These are phyloP conservation scores for Caenorhabditis briggsae DNA, from an alignment of 1,140 invertebrate species.

Conservation along the genomic window DNA sequence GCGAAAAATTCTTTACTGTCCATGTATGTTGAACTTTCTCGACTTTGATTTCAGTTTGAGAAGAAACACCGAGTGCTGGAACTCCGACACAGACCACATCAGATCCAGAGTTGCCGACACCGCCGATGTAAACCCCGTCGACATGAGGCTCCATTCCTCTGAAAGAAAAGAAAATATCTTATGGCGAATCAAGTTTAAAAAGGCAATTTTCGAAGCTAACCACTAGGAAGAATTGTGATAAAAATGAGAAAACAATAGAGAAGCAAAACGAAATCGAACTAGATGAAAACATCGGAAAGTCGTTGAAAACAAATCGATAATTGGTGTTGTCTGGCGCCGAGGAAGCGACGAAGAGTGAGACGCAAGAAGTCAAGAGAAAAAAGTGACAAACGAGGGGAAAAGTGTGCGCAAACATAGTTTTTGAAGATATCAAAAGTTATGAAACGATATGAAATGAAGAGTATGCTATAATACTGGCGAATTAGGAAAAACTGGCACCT, in stretches of 20 bases:
- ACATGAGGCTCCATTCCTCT: conserved; percentile 66
- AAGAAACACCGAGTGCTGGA: conserved; percentile 69
- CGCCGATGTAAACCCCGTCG: conserved; percentile 66
- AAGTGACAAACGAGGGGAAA: conserved; percentile 1
- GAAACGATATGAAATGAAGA: too few species aligned
- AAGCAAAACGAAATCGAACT: background rate
- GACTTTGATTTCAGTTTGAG: conserved; percentile 75
- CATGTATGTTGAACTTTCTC: conserved; percentile 73
- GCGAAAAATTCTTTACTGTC: conserved; percentile 77
- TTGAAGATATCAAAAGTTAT: background rate
- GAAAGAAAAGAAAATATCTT: background rate
- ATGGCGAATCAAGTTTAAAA: too few species aligned
- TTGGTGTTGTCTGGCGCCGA: conserved; percentile 18
- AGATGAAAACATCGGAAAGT: conserved; percentile 22
- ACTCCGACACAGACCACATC: conserved; percentile 23
- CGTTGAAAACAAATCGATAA: conserved; percentile 46
- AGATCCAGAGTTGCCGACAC: conserved; percentile 61
- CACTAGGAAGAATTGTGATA: too few species aligned
- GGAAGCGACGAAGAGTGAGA: background rate
- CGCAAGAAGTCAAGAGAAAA: background rate
- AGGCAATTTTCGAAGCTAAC: too few species aligned
- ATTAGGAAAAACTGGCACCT: too few species aligned
- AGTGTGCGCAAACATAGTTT: conserved; percentile 24
- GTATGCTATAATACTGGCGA: too few species aligned
- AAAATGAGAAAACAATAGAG: background rate